Evolutionary conservation across 1,140 invertebrate species (phyloP), one percentile per base, ranked within the genome.

Genomic region (Bombus confusus): DNA sequence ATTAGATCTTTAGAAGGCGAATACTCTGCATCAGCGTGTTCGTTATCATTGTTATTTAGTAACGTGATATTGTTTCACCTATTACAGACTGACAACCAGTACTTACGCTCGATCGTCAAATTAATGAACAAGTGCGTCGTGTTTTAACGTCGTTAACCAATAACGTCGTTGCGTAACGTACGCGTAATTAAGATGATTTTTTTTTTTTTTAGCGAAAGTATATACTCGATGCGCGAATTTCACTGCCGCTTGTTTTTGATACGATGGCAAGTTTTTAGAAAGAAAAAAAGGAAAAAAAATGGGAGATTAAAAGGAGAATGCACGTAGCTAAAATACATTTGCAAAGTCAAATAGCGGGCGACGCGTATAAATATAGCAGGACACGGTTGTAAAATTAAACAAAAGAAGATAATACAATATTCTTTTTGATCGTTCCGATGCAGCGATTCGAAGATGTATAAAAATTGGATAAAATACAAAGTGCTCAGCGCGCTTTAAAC

Each of bases 11-110:
- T 59, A 34, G 9, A 28, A 5, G 43, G 22, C 28, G 59, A 73
- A 72, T 80, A 69, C 71, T 80, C 75, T 28, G 18, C 8, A 66
- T 57, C 34, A n/a, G 8, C 43, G 22, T 68, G 71, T 85, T 85
- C 79, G 79, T 85, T 85, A 74, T 28, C 57, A 43, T 39, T 39
- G 59, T 85, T 81, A 85, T 85, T 80, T 41, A 52, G 69, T 31
- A 41, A 71, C 37, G 13, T 31, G 18, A 10, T n/a, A 59, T 25
- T 59, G 71, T n/a, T 75, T 39, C 62, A 59, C 73, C 69, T 34
- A 75, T 81, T 85, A 59, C 71, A 68, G 43, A 47, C 28, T 31
- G 34, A 28, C 57, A 59, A 59, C 12, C 2, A n/a, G 47, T n/a
- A 41, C 31, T 43, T 66, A 62, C 59, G 59, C 10, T 43, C 71